Base-by-base conservation (phyloP, 2,797 vertebrate genomes). In the Poecilia gillii region DNA sequence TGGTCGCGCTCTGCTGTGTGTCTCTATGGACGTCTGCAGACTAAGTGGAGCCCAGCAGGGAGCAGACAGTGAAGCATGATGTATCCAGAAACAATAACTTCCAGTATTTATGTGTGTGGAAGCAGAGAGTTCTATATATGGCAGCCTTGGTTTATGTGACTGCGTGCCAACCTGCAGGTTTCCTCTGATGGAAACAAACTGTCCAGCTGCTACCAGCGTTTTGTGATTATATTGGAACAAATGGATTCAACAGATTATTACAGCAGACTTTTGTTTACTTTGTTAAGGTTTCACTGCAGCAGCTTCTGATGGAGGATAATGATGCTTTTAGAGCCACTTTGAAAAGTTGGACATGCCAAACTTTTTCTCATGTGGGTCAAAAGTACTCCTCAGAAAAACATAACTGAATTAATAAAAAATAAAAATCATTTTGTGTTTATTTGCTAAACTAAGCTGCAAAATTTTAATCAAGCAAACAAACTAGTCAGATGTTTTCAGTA, bases 11-110 rank as follows among this genome's bases (percentile, higher is more conserved):
- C 13, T 28, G 23, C 47, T 6, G 28, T 78, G 16, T 62, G 39
- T 25, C 55, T 62, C n/a, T 47, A 73, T 41, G 39, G 79, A 14
- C 53, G 74, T 82, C 74, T 78, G 76, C 23, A 86, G 85, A 90
- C 87, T 49, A 80, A 89, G 81, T 80, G 83, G 76, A 85, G 80
- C 28, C 59, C 72, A 71, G 86, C 71, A n/a, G 70, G 78, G 36
- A 82, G 77, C 64, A 75, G 81, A 74, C 82, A 59, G 73, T 75
- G 68, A 71, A 70, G 57, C 28, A 80, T 31, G 70, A 18, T 28
- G 62, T 73, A 73, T 55, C 71, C 66, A 81, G 25, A 41, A 31
- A 51, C 72, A 57, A 45, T 20, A 76, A 72, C 72, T 53, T 1
- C 5, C 1, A 41, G 53, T 36, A 46, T 68, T 23, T 41, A 41